Evolutionary conservation across 1,140 invertebrate genomes (phyloP).

Genomic region (Listronotus oregonensis): DNA sequence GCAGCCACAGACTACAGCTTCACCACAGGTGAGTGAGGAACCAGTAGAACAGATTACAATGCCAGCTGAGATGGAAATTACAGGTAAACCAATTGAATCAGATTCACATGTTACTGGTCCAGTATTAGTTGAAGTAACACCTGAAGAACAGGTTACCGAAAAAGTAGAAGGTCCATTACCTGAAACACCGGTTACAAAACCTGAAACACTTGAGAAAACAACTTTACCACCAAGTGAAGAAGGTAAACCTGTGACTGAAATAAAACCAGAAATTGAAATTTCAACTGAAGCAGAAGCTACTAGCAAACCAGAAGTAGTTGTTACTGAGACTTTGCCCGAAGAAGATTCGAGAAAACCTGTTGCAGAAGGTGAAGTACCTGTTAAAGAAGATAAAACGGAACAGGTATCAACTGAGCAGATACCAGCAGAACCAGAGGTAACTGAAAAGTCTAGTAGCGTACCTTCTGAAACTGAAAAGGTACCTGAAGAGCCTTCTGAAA

Average conservation of each 20-base stretch:
- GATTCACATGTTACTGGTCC: conserved; percentile 25
- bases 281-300: too few relatives aligned
- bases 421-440: conserved; percentile 3
- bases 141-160: conserved; percentile 22
- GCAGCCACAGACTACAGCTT: conserved; percentile 5
- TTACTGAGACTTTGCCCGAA: too few relatives aligned
- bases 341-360: too few relatives aligned
- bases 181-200: neutral
- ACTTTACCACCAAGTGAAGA: neutral
- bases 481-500: neutral
- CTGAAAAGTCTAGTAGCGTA: neutral
- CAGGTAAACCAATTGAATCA: conserved; percentile 33
- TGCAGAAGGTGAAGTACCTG: too few relatives aligned
- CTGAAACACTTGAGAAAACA: neutral
- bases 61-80: conserved; percentile 14
- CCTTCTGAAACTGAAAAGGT: neutral
- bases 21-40: conserved; percentile 2
- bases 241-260: neutral
- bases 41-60: conserved; percentile 34
- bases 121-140: conserved; percentile 28
- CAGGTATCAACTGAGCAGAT: neutral
- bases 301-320: too few relatives aligned
- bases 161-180: neutral
- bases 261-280: neutral
- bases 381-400: neutral